These are phyloP conservation scores for Enteromius anoplus DNA, from an alignment of 2,797 vertebrate genomes.

Conservation along the genomic window DNA sequence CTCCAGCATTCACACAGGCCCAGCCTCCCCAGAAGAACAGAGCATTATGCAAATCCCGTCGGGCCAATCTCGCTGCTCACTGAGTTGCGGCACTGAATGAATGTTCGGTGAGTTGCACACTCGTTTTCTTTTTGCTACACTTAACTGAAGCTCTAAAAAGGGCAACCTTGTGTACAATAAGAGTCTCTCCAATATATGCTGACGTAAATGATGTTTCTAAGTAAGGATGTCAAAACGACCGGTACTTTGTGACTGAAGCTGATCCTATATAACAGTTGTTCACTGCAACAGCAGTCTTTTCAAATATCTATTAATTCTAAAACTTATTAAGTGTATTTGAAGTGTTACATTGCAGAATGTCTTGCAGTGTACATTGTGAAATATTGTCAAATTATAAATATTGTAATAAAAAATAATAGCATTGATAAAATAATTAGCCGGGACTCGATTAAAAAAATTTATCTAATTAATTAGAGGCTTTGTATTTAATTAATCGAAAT, in stretches of 20 bases:
- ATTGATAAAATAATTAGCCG: too few relatives aligned
- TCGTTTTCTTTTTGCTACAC: slow-evolving; percentile 42
- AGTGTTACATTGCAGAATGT: background rate
- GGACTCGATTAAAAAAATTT: too few relatives aligned
- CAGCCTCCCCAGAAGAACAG: slow-evolving; percentile 48
- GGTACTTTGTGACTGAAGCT: background rate
- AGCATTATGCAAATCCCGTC: slow-evolving; percentile 65
- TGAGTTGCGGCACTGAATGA: slow-evolving; percentile 52
- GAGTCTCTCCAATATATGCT: background rate
- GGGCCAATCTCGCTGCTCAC: slow-evolving; percentile 50
- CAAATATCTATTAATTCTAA: background rate
- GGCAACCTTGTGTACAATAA: slow-evolving; percentile 32
- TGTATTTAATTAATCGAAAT: too few relatives aligned
- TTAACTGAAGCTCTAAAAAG: slow-evolving; percentile 49
- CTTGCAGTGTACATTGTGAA: background rate
- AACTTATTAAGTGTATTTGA: background rate
- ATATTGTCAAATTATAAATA: too few relatives aligned
- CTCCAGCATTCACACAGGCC: slow-evolving; percentile 53
- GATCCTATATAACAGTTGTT: background rate
- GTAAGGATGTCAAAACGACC: background rate
- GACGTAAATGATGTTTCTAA: slow-evolving; percentile 2
- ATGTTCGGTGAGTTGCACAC: slow-evolving; percentile 42
- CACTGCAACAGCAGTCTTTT: background rate
- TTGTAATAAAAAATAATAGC: background rate
- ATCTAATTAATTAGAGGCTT: too few relatives aligned